Base-by-base conservation (phyloP, 2,888 invertebrate genomes). In the Elysia crispata region DNA sequence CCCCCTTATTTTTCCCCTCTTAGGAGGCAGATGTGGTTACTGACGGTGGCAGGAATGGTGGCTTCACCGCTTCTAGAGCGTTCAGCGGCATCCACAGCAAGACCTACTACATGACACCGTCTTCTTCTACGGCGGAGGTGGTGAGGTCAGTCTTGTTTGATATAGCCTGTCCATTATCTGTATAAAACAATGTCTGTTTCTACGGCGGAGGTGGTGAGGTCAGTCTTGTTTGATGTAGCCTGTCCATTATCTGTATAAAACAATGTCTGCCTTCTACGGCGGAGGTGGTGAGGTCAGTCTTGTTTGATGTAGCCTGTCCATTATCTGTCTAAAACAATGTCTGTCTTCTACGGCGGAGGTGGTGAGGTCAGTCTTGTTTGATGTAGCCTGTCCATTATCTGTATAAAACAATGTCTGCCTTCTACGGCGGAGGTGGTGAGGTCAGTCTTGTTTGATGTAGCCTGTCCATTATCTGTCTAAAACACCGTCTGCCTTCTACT, bases 61-160 rank as follows among this genome's bases (percentile, higher is more conserved):
- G 72, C 1, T 31, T 79, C 20, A 83, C 82, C 1, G 69, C 33
- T 0, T 83, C 83, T 3, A 84, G 60, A 49, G 86, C 87, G 0
- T 86, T 78, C 79, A 83, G 86, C 72, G 88, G 88, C 0, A 85
- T 84, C 13, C 80, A 85, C 80, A 70, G 57, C 66, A 73, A 70
- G 20, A 57, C 66, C 23, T 86, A 78, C 80, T 87, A 86, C 79
- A 62, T 70, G 33, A 87, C 86, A 8, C 88, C 88, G 0, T 25
- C 33, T 0, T 83, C 85, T 25, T 88, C 82, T 88, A 84, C 78
- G 18, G 57, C 76, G 18, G 57, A 0, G 85, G 85, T 20, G 84
- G 83, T 11, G 85, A 86, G 67, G 83, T 83, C 5, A 75, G 69
- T 0, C 67, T 6, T 66, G 64, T 64, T 11, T 64, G 13, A 11